Base-by-base conservation (phyloP, 2,888 invertebrate species). In the Pristionchus mayeri region DNA sequence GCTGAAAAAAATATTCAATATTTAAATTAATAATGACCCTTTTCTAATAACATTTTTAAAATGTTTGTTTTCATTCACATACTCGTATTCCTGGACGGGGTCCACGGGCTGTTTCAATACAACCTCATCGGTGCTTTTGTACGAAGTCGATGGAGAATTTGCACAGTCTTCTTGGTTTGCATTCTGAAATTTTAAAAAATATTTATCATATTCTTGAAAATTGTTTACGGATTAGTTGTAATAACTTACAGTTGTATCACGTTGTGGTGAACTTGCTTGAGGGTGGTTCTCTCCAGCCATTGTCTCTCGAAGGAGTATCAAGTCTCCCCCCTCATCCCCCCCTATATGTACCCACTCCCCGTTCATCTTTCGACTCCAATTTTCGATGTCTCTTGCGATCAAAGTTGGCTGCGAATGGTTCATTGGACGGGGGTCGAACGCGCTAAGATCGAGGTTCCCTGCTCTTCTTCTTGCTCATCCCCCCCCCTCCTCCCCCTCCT, bases 331-430 rank as follows among this genome's bases (percentile, higher is more conserved):
- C n/a, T 27, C 57, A n/a, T 27, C 2, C 21, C 16, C 30, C 57
- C 3, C 57, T 60, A 60, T 60, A 27, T 60, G 30, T 60, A 60
- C 57, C 57, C 57, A n/a, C 57, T 16, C 27, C 2, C 27, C 30
- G 30, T 60, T 60, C 57, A 60, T 60, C 57, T 60, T 60, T 27
- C 57, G 13, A 27, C 30, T 52, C 57, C 54, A 54, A 54, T 54
- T 54, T 54, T 54, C 13, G 16, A 30, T 60, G 30, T 60, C n/a
- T 30, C 13, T 7, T 60, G 16, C 24, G 57, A 60, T 60, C 57
- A 60, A 60, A 60, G 57, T 60, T 60, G 57, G 57, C 27, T 27
- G 57, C 7, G 57, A 27, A 27, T 60, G 57, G 57, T 60, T 16
- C 57, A 60, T 60, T 60, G 57, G 27, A 27, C 57, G 57, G 57